Conservation (phyloP, 2,888 invertebrate species). For the Lasioglossum lativentre region DNA sequence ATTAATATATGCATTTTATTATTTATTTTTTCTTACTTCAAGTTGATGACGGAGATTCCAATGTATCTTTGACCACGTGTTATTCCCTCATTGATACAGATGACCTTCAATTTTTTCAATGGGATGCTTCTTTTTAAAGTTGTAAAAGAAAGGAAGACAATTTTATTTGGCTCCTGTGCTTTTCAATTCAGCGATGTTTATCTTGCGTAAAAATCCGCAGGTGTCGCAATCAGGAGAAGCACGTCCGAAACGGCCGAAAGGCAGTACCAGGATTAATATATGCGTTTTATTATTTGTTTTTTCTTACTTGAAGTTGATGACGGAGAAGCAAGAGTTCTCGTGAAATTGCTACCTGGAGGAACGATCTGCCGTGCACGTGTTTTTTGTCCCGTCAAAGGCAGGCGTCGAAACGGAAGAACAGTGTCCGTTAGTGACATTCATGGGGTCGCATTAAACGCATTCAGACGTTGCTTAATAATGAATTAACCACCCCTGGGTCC, state of each 20-base stretch:
- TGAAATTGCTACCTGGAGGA: not conserved
- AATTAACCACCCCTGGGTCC: constrained; percentile 74
- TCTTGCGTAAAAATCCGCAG: too few species aligned
- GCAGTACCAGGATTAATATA: too few species aligned
- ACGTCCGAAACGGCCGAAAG: too few species aligned
- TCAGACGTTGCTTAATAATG: constrained; percentile 74
- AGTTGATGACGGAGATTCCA: too few species aligned
- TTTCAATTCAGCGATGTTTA: too few species aligned
- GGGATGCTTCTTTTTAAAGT: too few species aligned
- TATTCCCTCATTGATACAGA: too few species aligned
- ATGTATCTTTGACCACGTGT: not conserved
- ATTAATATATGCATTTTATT: too few species aligned
- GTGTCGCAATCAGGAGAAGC: too few species aligned
- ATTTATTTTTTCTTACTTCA: too few species aligned
- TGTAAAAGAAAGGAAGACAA: not conserved
- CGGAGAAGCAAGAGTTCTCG: not conserved
- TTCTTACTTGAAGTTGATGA: not conserved
- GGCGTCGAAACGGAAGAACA: constrained; percentile 65
- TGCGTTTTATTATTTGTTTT: not conserved
- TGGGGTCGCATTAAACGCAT: constrained; percentile 65
- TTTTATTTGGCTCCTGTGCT: too few species aligned
- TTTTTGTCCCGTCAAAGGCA: constrained; percentile 26
- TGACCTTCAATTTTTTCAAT: too few species aligned
- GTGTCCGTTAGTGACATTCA: constrained; percentile 64
- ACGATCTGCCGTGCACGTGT: not conserved